These are phyloP conservation scores for Ovis aries DNA, from an alignment of 2,113 vertebrate genomes.

Conservation along the genomic window ARS-UI_Ramb_v3.0 NC_056056.1:19818501-19819000, in stretches of 20 bases:
- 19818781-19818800: background rate
- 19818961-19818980: background rate
- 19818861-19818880: background rate
- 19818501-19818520: rapidly evolving
- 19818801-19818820: background rate
- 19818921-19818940: background rate
- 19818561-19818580: rapidly evolving
- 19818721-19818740: background rate
- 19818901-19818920: background rate
- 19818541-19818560: rapidly evolving
- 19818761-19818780: background rate
- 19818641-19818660: background rate
- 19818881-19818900: background rate
- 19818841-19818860: background rate
- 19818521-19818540: too few species aligned
- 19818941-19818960: background rate
- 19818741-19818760: background rate
- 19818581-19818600: background rate
- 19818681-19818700: background rate
- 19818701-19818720: background rate
- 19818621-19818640: background rate
- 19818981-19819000: background rate
- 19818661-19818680: background rate
- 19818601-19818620: background rate
- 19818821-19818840: background rate